phyloP scores from a whole-genome alignment of 2,113 vertebrate genomes.

The Amphilophus citrinellus region DNA sequence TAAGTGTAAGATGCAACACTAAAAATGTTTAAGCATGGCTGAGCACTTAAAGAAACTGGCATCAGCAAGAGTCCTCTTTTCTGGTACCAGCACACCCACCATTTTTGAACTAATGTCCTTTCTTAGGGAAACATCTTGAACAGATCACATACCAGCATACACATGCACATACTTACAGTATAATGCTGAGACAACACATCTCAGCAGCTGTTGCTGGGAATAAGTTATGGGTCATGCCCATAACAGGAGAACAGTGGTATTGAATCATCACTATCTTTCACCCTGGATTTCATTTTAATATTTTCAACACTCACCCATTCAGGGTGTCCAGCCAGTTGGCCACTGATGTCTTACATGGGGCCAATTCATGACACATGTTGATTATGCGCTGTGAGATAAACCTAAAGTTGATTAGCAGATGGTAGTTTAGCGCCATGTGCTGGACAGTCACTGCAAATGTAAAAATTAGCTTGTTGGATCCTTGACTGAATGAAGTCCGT shows the following conservation, averaged over 20 bases:
- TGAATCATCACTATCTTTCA: constrained; percentile 39
- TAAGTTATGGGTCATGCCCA: constrained; percentile 7
- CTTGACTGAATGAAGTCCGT: not conserved
- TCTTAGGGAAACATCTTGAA: not conserved
- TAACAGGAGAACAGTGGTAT: not conserved
- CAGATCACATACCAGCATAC: not conserved
- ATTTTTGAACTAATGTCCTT: not conserved
- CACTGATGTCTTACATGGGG: not conserved
- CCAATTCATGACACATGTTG: not conserved
- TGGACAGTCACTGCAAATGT: constrained; percentile 30
- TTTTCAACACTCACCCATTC: not conserved
- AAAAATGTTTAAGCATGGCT: not conserved
- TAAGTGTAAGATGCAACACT: not conserved
- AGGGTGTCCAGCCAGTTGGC: constrained; percentile 14
- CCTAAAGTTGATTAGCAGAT: not conserved
- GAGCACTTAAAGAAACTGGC: not conserved
- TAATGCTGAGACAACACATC: not conserved
- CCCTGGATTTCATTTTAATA: constrained; percentile 26
- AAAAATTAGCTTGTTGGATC: not conserved
- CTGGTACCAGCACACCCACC: not conserved
- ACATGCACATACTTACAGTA: not conserved
- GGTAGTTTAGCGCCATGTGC: constrained; percentile 42
- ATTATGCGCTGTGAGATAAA: not conserved
- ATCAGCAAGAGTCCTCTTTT: not conserved
- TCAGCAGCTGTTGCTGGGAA: constrained; percentile 61